A percentile compares a stretch with the other conserved stretches of the same genome.
Evolutionary conservation across 2,888 invertebrate genomes (phyloP).

Genomic region (Orthosia cruda): DNA sequence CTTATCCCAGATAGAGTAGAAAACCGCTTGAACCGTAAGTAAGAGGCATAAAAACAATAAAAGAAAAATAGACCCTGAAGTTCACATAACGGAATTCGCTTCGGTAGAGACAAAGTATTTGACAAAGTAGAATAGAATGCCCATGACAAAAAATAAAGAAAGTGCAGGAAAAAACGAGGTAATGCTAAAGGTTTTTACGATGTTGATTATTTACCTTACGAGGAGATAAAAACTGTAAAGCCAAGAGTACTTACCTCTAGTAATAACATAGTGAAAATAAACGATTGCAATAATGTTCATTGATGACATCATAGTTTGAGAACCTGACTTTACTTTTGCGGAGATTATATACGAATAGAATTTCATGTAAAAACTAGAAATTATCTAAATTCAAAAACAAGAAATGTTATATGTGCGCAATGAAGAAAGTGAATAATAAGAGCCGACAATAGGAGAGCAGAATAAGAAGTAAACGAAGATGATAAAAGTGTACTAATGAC

Average conservation of each 20-base stretch:
- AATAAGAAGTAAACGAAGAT: slow-evolving; percentile 37
- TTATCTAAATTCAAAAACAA: slow-evolving; percentile 1
- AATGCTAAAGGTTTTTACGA: slow-evolving; percentile 15
- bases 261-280: slow-evolving; percentile 25
- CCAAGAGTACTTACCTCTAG: not conserved
- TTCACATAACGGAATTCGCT: slow-evolving; percentile 39
- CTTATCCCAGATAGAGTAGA: slow-evolving; percentile 4
- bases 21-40: slow-evolving; percentile 13
- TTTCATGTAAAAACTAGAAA: not conserved
- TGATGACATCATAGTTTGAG: slow-evolving; percentile 31
- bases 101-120: slow-evolving; percentile 17
- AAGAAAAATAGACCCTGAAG: slow-evolving; percentile 35
- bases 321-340: slow-evolving; percentile 2
- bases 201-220: slow-evolving; percentile 19
- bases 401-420: not conserved
- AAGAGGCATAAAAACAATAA: slow-evolving; percentile 32
- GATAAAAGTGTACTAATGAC: slow-evolving; percentile 34
- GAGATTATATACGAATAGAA: not conserved
- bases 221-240: slow-evolving; percentile 25
- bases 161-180: not conserved
- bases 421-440: slow-evolving; percentile 27
- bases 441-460: not conserved
- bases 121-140: slow-evolving; percentile 17
- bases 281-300: slow-evolving; percentile 25
- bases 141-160: not conserved